Base-by-base conservation (phyloP, 2,113 vertebrate species). In the Typhlomys cinereus region DNA sequence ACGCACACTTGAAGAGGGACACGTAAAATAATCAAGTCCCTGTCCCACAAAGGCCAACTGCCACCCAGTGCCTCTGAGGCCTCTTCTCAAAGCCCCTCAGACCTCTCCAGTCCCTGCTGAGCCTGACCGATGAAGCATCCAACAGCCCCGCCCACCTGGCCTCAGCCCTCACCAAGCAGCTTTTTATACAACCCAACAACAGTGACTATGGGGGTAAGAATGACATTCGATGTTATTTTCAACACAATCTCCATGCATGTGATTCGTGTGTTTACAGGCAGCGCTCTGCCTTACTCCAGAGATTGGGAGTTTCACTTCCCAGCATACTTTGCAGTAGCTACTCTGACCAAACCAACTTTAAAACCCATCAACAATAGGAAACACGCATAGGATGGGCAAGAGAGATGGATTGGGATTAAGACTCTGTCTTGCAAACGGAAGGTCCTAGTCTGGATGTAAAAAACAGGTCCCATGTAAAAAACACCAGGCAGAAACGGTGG, bases 161-260 rank as follows among this genome's bases (percentile, higher is more conserved):
- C 36, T 66, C 62, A 1, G 46, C 46, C 75, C 12, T 25, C 10
- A 13, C 27, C 78, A 13, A 0, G 0, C 27, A 15, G 7, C n/a
- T n/a, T n/a, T n/a, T n/a, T n/a, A n/a, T n/a, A n/a, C n/a, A n/a
- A n/a, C n/a, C n/a, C n/a, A n/a, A n/a, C n/a, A n/a, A n/a, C n/a
- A n/a, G n/a, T n/a, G n/a, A n/a, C n/a, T n/a, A n/a, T 18, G 52
- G 14, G 57, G 57, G 25, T 25, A 59, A 15, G 21, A 59, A 25
- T 41, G 20, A 12, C 29, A 41, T 20, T 7, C 20, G 27, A 46
- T n/a, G 71, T 54, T 44, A 25, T 54, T 87, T 59, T 27, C 8
- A 1, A 71, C 8, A 17, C 67, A 4, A 13, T 92, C 39, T 78
- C 57, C 48, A 57, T 6, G 18, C 11, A 50, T n/a, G n/a, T n/a